These are phyloP conservation scores for Papilio polyxenes DNA, from an alignment of 1,140 invertebrate genomes.

Conservation along the genomic window DNA sequence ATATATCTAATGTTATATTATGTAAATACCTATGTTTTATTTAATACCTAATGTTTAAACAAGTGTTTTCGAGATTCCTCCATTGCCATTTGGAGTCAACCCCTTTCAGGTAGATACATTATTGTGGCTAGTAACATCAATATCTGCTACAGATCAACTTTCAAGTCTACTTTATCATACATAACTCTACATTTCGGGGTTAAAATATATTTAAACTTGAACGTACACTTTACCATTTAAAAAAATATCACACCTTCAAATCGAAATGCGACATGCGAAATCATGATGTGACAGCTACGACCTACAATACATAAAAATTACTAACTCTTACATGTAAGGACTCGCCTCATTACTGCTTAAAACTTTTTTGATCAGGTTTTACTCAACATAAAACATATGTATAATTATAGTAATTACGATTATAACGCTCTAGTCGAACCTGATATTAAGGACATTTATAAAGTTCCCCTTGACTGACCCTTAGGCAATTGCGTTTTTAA, in stretches of 20 bases:
- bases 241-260: conserved; percentile 26
- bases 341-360: not conserved
- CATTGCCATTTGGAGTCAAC: too few relatives aligned
- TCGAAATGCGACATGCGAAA: too few relatives aligned
- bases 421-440: not conserved
- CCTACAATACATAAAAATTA: conserved; percentile 6
- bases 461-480: not conserved
- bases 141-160: conserved; percentile 11
- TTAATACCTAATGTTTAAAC: too few relatives aligned
- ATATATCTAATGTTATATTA: too few relatives aligned
- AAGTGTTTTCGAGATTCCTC: too few relatives aligned
- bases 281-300: not conserved
- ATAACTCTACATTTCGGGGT: conserved; percentile 4
- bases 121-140: not conserved
- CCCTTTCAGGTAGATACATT: too few relatives aligned
- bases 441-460: not conserved
- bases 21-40: too few relatives aligned
- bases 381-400: not conserved
- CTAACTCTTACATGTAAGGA: not conserved
- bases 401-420: not conserved
- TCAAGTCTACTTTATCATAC: conserved; percentile 21
- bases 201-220: not conserved
- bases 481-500: too few relatives aligned
- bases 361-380: not conserved
- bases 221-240: conserved; percentile 16